Base-by-base conservation (phyloP, 1,140 invertebrate genomes). In the Listronotus bonariensis region DNA sequence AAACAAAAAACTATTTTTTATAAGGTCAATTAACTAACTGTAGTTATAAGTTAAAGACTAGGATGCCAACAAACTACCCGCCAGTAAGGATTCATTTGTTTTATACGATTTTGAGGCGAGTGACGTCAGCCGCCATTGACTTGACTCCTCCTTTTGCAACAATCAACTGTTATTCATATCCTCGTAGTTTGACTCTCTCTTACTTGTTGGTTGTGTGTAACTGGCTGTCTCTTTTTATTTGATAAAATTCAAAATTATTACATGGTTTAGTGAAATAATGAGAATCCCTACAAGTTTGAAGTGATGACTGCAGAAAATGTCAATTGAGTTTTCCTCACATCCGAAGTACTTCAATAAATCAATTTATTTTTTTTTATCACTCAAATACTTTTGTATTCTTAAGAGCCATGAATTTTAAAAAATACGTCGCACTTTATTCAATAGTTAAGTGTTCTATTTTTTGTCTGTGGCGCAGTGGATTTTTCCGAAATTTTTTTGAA, bases 61-160 rank as follows among this genome's bases (percentile, higher is more conserved):
- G 32, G 15, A 54, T 38, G 34, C 14, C 45, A 38, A 51, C 57
- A 60, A 40, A 60, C 57, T 60, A 32, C 18, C n/a, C 57, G 36
- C 57, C 14, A 48, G 46, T 60, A 52, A 34, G 59, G 59, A 52
- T 62, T 62, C 49, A 43, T 52, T 62, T 32, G 31, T 62, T 62
- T 53, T 62, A 62, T 62, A 62, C 32, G 18, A 45, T 36, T 12
- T 62, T 45, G 26, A 51, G n/a, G 12, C 6, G 8, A 8, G 1
- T 53, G 48, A 62, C 59, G 59, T 62, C 59, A 62, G 0, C 6
- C 36, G 36, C 14, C 48, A 51, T 43, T 51, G 43, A 40, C 8
- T 41, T n/a, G 53, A 43, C 53, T 52, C 49, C 49, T 52, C 31
- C 49, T 52, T 48, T 6, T 5, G 18, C 45, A 31, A 34, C 51